Percentiles rank a stretch among this genome's conserved stretches.
Evolutionary conservation across 2,113 vertebrate species (phyloP).

Genomic region (Eleginops maclovinus): DNA sequence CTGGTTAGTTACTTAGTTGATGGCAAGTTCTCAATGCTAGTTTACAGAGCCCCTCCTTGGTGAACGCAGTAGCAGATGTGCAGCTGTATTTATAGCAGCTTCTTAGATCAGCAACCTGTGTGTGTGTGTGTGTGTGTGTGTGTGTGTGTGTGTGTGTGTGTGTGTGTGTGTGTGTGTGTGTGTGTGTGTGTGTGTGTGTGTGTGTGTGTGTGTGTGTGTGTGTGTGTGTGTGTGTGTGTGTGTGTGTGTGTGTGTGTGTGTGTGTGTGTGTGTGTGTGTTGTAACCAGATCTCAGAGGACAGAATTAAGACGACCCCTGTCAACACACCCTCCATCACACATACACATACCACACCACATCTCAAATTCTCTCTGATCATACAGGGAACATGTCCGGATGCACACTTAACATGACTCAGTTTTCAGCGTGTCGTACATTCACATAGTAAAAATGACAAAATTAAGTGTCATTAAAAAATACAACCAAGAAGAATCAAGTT

Average conservation of each 20-base stretch:
- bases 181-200: constrained; percentile 25
- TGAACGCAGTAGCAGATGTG: constrained; percentile 55
- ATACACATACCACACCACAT: constrained; percentile 18
- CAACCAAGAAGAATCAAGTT: background rate
- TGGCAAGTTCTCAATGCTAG: constrained; percentile 19
- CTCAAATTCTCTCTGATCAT: constrained; percentile 23
- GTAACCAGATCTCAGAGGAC: constrained; percentile 66
- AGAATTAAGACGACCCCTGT: constrained; percentile 69
- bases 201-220: constrained; percentile 20
- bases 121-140: constrained; percentile 22
- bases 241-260: constrained; percentile 23
- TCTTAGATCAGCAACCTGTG: constrained; percentile 67
- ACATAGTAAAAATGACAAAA: background rate
- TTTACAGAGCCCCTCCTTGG: constrained; percentile 35
- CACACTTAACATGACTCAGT: background rate
- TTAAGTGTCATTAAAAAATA: background rate
- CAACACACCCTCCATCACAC: constrained; percentile 57
- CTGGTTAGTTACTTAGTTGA: constrained; percentile 10
- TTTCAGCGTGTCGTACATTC: constrained; percentile 11
- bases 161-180: constrained; percentile 18
- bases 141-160: constrained; percentile 25
- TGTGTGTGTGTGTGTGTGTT: constrained; percentile 5
- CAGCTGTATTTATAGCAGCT: constrained; percentile 71
- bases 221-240: constrained; percentile 26
- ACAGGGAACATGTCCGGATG: constrained; percentile 1